Evolutionary conservation across 2,797 vertebrate species (phyloP), one percentile per base, ranked within the genome.

Genomic region (Odontamblyopus lacepedii): DNA sequence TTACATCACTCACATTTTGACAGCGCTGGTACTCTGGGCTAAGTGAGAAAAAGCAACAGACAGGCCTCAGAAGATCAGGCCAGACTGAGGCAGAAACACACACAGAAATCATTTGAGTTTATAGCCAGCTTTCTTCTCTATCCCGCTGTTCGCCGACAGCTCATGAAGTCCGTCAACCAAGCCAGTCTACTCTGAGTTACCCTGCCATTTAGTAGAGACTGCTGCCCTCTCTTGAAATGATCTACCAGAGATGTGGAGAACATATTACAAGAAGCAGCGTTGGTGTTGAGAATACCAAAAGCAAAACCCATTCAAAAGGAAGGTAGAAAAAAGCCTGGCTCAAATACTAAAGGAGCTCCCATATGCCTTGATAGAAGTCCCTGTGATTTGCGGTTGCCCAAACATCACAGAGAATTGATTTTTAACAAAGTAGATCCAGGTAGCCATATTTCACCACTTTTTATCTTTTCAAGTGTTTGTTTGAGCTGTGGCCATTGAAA

Each of bases 1-100:
- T 88, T 88, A 80, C 87, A 90, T 90, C 88, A 89, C 86, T 88
- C 83, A 80, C 76, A 77, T 70, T 74, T 71, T 76, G 88, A 86
- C 82, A 89, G 85, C 69, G 18, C 72, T 78, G 60, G 66, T 74
- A 72, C 73, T 84, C 66, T 78, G 27, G 59, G 68, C 75, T 79
- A 82, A 82, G 74, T 80, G 61, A 85, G 80, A 84, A 80, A 75
- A 85, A 77, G 67, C 68, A 86, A 76, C 73, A 78, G 72, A 85
- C 8, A 48, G 63, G 71, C 15, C 38, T 63, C 73, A 69, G 64
- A 62, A 69, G 63, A 32, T 71, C 57, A 65, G 70, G 62, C 51
- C 51, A 69, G 69, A 74, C 60, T 0, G 35, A 66, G 62, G 56
- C 61, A 51, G 72, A 68, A 70, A 63, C 16, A 63, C 29, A 29